Conservation (phyloP, 2,113 vertebrate species). For the Triplophysa siluroides region DNA sequence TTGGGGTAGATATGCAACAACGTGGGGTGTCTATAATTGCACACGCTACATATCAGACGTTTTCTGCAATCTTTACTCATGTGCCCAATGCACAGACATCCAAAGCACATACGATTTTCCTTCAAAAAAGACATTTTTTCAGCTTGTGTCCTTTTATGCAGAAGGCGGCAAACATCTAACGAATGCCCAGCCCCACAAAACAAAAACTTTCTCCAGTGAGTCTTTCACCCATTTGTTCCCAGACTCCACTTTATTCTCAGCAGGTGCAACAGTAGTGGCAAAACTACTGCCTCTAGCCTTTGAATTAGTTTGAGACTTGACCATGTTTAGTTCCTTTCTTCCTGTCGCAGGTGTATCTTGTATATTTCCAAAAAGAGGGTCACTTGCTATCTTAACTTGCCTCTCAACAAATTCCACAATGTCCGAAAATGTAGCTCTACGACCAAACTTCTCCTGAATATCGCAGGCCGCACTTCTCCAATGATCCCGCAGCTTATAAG, state of each 20-base stretch:
- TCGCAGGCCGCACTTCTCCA: no score
- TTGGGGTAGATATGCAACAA: neutral
- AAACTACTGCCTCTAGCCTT: constrained; percentile 38
- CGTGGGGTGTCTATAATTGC: neutral
- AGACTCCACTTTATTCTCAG: neutral
- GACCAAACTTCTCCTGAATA: constrained; percentile 4
- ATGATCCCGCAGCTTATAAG: no score
- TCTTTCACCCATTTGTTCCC: neutral
- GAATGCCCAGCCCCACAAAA: constrained; percentile 37
- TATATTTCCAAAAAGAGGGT: no score
- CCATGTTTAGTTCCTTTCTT: neutral
- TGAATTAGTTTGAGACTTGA: neutral
- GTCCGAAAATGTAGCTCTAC: no score
- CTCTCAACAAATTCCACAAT: no score
- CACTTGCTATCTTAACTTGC: no score
- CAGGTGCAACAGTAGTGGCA: constrained; percentile 25
- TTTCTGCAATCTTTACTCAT: constrained; percentile 2
- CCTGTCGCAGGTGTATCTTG: no score
- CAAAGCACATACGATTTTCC: constrained; percentile 47
- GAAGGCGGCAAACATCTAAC: constrained; percentile 1
- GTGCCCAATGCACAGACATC: neutral
- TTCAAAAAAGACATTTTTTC: constrained; percentile 24
- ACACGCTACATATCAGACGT: neutral
- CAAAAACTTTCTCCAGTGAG: neutral
- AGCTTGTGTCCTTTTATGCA: constrained; percentile 21